These are phyloP conservation scores for Bembecia ichneumoniformis DNA, from an alignment of 2,888 invertebrate species.

Conservation along the genomic window DNA sequence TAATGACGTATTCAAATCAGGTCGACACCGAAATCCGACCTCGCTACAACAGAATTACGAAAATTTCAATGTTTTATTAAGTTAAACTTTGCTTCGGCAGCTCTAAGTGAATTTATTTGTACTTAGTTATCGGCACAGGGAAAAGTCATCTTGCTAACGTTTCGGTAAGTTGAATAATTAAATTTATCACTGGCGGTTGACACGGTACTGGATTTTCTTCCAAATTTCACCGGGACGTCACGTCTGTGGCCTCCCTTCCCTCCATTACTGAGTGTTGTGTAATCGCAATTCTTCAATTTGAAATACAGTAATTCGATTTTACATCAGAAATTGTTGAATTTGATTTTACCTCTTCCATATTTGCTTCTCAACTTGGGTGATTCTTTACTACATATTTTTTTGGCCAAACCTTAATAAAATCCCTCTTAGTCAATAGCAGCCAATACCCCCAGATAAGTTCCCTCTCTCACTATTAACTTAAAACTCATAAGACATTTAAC, in stretches of 20 bases:
- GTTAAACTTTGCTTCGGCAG: slow-evolving; percentile 69
- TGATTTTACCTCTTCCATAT: slow-evolving; percentile 37
- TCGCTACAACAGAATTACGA: slow-evolving; percentile 60
- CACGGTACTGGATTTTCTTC: slow-evolving; percentile 65
- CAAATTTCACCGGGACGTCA: slow-evolving; percentile 56
- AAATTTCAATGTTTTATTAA: slow-evolving; percentile 70
- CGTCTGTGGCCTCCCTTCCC: slow-evolving; percentile 38
- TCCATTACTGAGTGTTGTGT: slow-evolving; percentile 41
- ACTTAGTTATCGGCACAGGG: slow-evolving; percentile 68
- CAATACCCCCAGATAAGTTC: no score
- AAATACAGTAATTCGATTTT: slow-evolving; percentile 68
- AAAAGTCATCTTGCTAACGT: slow-evolving; percentile 70
- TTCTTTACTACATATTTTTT: no score
- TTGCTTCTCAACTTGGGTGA: no score
- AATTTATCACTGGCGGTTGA: slow-evolving; percentile 70
- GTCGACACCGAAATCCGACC: slow-evolving; percentile 47
- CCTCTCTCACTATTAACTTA: no score
- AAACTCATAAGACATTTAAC: no score
- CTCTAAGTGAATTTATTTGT: slow-evolving; percentile 71
- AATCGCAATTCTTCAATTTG: slow-evolving; percentile 62
- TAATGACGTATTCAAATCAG: slow-evolving; percentile 67
- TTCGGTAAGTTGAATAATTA: slow-evolving; percentile 71
- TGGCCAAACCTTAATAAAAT: no score
- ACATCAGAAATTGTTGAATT: slow-evolving; percentile 32
- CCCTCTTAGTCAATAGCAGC: no score